Evolutionary conservation across 2,797 vertebrate species (phyloP).

Genomic region (Nyctibius grandis): DNA sequence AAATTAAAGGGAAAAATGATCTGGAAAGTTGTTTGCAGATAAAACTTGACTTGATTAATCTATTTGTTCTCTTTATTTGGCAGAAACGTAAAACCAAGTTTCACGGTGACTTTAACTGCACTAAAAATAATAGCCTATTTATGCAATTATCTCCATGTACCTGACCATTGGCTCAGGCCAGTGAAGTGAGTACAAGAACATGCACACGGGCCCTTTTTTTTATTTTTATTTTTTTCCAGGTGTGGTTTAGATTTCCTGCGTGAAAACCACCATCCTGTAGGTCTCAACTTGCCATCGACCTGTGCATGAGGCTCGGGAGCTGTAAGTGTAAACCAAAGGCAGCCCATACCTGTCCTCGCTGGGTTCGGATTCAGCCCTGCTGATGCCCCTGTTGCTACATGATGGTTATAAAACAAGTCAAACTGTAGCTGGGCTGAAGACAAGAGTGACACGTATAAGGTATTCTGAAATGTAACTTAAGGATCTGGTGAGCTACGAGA

Average conservation of each 20-base stretch:
- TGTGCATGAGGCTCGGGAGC: neutral
- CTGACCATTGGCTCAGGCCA: neutral
- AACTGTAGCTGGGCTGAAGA: neutral
- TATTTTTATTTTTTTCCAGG: neutral
- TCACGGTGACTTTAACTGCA: slow-evolving; percentile 19
- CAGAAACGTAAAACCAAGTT: slow-evolving; percentile 18
- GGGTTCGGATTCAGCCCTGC: neutral
- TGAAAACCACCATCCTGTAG: neutral
- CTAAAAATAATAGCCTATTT: slow-evolving; percentile 25
- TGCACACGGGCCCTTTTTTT: accelerated
- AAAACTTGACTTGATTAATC: slow-evolving; percentile 30
- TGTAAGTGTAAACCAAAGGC: neutral
- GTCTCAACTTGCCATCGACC: neutral
- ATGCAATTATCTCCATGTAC: slow-evolving; percentile 16
- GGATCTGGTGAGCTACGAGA: accelerated
- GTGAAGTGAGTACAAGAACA: neutral
- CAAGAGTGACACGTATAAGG: accelerated
- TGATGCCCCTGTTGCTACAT: accelerated
- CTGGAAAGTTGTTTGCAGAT: slow-evolving; percentile 45
- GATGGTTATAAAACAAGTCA: neutral
- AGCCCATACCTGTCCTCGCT: neutral
- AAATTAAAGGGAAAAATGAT: slow-evolving; percentile 46
- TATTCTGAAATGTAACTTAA: neutral
- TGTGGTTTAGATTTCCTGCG: neutral
- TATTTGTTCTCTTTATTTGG: slow-evolving; percentile 34